These are phyloP conservation scores for Drosophila pseudotalamancana DNA, from an alignment of 2,888 invertebrate genomes.

Conservation along the genomic window DNA sequence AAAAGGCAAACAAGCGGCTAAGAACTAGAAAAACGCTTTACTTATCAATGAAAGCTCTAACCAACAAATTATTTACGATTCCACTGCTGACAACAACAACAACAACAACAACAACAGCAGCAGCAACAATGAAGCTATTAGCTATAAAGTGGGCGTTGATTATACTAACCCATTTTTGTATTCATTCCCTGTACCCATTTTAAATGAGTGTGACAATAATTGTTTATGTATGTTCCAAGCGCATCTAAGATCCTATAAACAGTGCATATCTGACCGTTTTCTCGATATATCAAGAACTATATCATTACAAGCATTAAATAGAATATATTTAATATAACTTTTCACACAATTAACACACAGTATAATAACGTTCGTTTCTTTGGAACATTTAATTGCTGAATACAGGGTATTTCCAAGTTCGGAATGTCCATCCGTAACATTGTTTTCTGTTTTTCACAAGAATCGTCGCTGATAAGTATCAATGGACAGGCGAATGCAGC, in stretches of 20 bases:
- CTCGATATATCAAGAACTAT: too few relatives aligned
- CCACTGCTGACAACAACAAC: conserved; percentile 7
- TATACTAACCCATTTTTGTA: conserved; percentile 23
- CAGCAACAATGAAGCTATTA: not conserved
- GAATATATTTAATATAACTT: too few relatives aligned
- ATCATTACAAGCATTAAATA: too few relatives aligned
- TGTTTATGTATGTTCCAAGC: too few relatives aligned
- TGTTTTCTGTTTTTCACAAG: not conserved
- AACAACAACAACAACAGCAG: not conserved
- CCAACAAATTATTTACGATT: conserved; percentile 56
- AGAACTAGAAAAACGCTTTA: conserved; percentile 43
- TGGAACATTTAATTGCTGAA: not conserved
- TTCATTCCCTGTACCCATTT: not conserved
- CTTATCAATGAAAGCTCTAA: conserved; percentile 48
- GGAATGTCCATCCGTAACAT: not conserved
- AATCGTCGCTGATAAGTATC: conserved; percentile 33
- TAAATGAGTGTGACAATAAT: too few relatives aligned
- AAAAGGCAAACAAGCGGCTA: conserved; percentile 28
- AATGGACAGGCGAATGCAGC: conserved; percentile 1
- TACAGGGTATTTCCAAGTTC: not conserved
- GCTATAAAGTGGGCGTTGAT: conserved; percentile 39
- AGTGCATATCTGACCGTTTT: too few relatives aligned
- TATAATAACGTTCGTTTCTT: too few relatives aligned
- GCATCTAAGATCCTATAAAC: too few relatives aligned
- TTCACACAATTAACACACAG: too few relatives aligned